These are phyloP conservation scores for Karalla daura DNA, from an alignment of 2,797 vertebrate species.

Conservation along the genomic window DNA sequence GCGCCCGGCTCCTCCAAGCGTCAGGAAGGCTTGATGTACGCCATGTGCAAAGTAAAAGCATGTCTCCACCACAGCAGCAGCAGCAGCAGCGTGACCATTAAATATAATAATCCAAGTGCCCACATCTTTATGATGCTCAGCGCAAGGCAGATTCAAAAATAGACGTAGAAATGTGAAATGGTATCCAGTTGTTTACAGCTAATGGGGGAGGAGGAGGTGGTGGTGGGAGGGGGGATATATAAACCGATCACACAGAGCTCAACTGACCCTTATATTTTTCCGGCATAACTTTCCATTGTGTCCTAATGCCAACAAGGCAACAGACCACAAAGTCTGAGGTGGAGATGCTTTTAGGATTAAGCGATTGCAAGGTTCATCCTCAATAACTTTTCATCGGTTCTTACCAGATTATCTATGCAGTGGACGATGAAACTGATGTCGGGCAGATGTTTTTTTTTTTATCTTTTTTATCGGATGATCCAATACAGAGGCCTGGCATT, in stretches of 20 bases:
- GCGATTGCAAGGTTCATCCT: background rate
- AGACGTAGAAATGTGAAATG: background rate
- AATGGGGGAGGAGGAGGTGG: no score
- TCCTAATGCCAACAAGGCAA: background rate
- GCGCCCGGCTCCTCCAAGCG: slow-evolving; percentile 23
- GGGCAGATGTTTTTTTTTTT: no score
- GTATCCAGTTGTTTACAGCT: background rate
- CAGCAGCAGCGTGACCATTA: slow-evolving; percentile 14
- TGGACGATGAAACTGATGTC: background rate
- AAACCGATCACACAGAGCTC: background rate
- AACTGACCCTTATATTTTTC: background rate
- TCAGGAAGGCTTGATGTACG: slow-evolving; percentile 38
- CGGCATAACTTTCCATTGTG: background rate
- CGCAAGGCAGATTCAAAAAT: background rate
- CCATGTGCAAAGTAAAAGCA: slow-evolving; percentile 52
- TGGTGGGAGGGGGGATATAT: no score
- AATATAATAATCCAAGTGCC: slow-evolving; percentile 26
- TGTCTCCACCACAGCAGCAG: slow-evolving; percentile 33
- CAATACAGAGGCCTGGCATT: no score
- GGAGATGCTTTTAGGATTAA: background rate
- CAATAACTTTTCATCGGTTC: background rate
- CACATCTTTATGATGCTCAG: slow-evolving; percentile 13
- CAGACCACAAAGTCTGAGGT: background rate
- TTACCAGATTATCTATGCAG: background rate
- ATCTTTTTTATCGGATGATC: no score